Percentiles rank a stretch among this genome's conserved stretches.
Conservation (phyloP, 2,888 invertebrate species). For the Acronicta alni region DNA sequence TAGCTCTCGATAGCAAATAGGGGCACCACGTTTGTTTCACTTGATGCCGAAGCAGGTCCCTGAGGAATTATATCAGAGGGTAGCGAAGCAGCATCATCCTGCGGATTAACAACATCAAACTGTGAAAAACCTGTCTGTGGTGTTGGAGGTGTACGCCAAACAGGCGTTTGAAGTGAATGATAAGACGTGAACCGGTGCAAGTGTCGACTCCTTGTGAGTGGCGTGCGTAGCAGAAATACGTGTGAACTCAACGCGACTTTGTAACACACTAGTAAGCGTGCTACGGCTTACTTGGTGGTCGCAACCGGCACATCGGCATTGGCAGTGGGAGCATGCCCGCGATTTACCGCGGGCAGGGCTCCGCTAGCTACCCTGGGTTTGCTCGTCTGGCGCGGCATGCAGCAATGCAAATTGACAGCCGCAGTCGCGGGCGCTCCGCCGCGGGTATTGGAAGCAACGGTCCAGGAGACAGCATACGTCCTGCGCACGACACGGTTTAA, state of each 20-base stretch:
- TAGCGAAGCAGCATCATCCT: slow-evolving; percentile 43
- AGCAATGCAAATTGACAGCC: slow-evolving; percentile 97
- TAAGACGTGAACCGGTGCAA: slow-evolving; percentile 55
- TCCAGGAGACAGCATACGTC: slow-evolving; percentile 96
- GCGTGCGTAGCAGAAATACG: slow-evolving; percentile 64
- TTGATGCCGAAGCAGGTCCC: slow-evolving; percentile 43
- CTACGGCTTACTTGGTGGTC: slow-evolving; percentile 87
- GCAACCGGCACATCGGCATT: slow-evolving; percentile 85
- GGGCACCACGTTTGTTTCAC: slow-evolving; percentile 44
- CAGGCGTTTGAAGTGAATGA: slow-evolving; percentile 47
- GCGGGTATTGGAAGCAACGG: slow-evolving; percentile 96
- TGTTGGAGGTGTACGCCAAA: slow-evolving; percentile 39
- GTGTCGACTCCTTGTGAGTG: slow-evolving; percentile 59
- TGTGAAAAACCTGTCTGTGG: slow-evolving; percentile 36
- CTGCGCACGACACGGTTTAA: slow-evolving; percentile 88
- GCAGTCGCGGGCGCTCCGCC: slow-evolving; percentile 94
- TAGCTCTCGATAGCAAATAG: slow-evolving; percentile 44
- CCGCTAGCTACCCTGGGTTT: slow-evolving; percentile 89
- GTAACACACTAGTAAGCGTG: slow-evolving; percentile 81
- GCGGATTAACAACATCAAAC: slow-evolving; percentile 39
- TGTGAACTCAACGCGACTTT: slow-evolving; percentile 58
- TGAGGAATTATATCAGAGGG: slow-evolving; percentile 43
- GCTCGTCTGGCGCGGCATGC: slow-evolving; percentile 93
- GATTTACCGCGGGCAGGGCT: slow-evolving; percentile 82
- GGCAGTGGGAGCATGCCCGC: slow-evolving; percentile 87